Conservation (phyloP, 2,113 vertebrate genomes). For the Cryptomyrus ogoouensis region DNA sequence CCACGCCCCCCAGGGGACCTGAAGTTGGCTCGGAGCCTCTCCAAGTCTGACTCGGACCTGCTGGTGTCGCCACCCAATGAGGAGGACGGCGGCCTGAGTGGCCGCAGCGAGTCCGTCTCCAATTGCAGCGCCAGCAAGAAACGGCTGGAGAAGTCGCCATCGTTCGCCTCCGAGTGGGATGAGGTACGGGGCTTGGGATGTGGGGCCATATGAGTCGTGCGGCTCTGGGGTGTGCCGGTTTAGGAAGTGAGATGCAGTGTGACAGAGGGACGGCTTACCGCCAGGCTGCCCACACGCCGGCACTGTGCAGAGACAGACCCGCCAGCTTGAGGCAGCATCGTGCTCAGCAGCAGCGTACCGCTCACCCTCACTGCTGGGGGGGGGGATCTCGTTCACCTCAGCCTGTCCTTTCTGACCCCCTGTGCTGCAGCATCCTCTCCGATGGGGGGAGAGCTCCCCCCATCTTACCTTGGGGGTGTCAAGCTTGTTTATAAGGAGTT, state of each 20-base stretch:
- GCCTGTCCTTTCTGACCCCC: neutral
- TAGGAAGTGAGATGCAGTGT: neutral
- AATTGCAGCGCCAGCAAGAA: constrained; percentile 88
- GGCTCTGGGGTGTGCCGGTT: neutral
- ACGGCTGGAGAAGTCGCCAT: constrained; percentile 91
- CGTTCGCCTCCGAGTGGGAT: constrained; percentile 95
- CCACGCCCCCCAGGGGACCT: constrained; percentile 79
- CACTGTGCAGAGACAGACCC: no score
- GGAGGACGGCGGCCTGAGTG: constrained; percentile 82
- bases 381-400: neutral
- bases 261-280: neutral
- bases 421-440: neutral
- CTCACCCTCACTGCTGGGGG: neutral
- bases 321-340: neutral
- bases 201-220: neutral
- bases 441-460: neutral
- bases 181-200: constrained; percentile 71
- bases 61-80: constrained; percentile 88
- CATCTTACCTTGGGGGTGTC: neutral
- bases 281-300: neutral
- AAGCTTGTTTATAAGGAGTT: neutral
- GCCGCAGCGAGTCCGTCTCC: constrained; percentile 90
- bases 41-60: constrained; percentile 95
- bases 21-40: constrained; percentile 90
- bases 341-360: neutral